Conservation (phyloP, 2,888 invertebrate species). For the Zonitis immaculata region DNA sequence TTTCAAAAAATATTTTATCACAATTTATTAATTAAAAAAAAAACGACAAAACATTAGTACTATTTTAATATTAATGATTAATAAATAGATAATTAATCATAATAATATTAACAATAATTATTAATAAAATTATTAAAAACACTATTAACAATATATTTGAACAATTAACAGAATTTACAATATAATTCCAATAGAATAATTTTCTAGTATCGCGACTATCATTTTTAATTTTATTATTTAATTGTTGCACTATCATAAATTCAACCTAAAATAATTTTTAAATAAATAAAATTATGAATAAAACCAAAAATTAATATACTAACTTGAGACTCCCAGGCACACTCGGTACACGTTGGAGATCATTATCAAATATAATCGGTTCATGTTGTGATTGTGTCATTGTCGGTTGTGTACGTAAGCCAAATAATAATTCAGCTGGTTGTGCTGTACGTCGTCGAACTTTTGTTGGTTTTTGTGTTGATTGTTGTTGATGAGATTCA, state of each 20-base stretch:
- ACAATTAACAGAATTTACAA: constrained; percentile 24
- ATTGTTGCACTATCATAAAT: constrained; percentile 35
- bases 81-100: constrained; percentile 36
- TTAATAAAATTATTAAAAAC: constrained; percentile 36
- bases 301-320: constrained; percentile 33
- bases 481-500: constrained; percentile 28
- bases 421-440: constrained; percentile 67
- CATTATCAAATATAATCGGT: constrained; percentile 39
- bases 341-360: constrained; percentile 63
- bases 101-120: constrained; percentile 39
- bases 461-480: constrained; percentile 47
- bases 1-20: not conserved
- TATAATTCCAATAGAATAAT: constrained; percentile 20
- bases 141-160: constrained; percentile 37
- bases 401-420: constrained; percentile 41
- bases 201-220: constrained; percentile 18
- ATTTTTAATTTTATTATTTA: constrained; percentile 20
- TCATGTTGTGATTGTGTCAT: constrained; percentile 53
- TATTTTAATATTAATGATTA: constrained; percentile 9
- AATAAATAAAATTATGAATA: not conserved
- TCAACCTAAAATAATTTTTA: constrained; percentile 35
- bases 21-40: constrained; percentile 16
- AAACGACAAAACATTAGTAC: constrained; percentile 7
- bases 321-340: constrained; percentile 74
- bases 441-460: constrained; percentile 62